Percentiles rank a stretch among this genome's conserved stretches.
phyloP scores from a whole-genome alignment of 1,140 invertebrate genomes.

The Scaptomyza graminum region DNA sequence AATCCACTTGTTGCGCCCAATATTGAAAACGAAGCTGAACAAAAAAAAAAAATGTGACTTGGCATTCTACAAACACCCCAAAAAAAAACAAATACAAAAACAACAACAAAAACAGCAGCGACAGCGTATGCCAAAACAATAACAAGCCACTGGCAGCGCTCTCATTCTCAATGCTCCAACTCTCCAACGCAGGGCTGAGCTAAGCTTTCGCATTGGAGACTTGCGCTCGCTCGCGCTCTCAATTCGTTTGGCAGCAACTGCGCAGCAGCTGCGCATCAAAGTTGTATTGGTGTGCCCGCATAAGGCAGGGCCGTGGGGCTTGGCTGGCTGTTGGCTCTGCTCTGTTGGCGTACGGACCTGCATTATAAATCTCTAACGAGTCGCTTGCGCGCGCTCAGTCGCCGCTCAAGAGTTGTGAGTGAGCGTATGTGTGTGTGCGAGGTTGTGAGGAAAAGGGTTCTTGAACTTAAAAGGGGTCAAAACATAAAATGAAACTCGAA shows the following conservation, averaged over 20 bases:
- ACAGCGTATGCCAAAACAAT: constrained; percentile 62
- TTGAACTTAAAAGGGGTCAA: constrained; percentile 83
- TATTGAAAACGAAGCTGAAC: constrained; percentile 63
- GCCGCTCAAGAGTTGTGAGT: constrained; percentile 49
- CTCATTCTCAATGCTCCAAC: constrained; percentile 42
- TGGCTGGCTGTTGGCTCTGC: constrained; percentile 44
- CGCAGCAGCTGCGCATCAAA: constrained; percentile 18
- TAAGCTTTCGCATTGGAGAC: constrained; percentile 63
- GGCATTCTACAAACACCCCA: constrained; percentile 55
- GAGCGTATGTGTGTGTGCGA: constrained; percentile 52
- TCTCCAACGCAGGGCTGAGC: constrained; percentile 54
- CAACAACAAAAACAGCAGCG: constrained; percentile 23
- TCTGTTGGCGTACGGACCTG: constrained; percentile 46
- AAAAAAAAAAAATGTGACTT: constrained; percentile 51
- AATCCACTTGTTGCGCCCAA: constrained; percentile 79
- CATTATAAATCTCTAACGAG: constrained; percentile 69
- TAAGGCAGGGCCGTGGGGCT: constrained; percentile 48
- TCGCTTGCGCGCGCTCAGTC: constrained; percentile 63
- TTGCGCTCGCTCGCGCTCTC: constrained; percentile 22
- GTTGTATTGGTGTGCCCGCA: constrained; percentile 44
- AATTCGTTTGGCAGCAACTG: constrained; percentile 10
- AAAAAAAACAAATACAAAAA: constrained; percentile 32
- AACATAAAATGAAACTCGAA: constrained; percentile 82
- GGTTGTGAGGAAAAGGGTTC: constrained; percentile 77
- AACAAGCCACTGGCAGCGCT: constrained; percentile 64